Conservation (phyloP, 2,888 invertebrate genomes). For the Pristionchus maxplancki region DNA sequence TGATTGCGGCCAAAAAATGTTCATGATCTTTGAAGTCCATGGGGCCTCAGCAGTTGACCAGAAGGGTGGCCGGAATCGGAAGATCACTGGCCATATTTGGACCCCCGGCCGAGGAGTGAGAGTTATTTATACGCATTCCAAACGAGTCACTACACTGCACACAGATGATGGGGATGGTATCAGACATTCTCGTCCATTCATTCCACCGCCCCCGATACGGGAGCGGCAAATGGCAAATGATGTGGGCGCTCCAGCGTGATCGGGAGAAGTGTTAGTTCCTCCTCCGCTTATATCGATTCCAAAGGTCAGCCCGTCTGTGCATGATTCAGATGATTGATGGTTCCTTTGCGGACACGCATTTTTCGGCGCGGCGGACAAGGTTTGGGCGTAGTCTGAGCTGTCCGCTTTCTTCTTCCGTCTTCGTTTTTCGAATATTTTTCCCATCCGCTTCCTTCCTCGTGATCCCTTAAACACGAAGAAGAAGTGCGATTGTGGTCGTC, state of each 20-base stretch:
- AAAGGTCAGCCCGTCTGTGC: neutral
- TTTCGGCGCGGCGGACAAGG: neutral
- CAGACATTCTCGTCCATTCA: neutral
- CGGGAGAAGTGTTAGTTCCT: neutral
- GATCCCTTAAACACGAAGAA: neutral
- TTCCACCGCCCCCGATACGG: neutral
- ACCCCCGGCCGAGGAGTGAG: neutral
- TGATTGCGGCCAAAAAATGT: neutral
- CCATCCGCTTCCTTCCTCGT: neutral
- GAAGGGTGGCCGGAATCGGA: neutral
- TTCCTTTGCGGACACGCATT: neutral
- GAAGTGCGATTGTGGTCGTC: neutral
- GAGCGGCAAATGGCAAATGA: conserved; percentile 12
- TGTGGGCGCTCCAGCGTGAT: neutral
- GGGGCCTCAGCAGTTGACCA: too few species aligned
- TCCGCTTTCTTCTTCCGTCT: neutral
- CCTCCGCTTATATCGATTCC: neutral
- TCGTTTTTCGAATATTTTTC: neutral
- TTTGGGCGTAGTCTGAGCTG: conserved; percentile 25
- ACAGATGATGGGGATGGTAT: neutral
- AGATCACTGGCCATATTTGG: neutral
- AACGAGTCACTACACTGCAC: neutral
- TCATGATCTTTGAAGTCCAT: neutral
- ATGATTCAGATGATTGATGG: conserved; percentile 27
- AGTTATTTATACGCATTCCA: neutral